phyloP scores from a whole-genome alignment of 30 jellyfish, hydroid and myxozoan species.

The Cassiopea xamachana region DNA sequence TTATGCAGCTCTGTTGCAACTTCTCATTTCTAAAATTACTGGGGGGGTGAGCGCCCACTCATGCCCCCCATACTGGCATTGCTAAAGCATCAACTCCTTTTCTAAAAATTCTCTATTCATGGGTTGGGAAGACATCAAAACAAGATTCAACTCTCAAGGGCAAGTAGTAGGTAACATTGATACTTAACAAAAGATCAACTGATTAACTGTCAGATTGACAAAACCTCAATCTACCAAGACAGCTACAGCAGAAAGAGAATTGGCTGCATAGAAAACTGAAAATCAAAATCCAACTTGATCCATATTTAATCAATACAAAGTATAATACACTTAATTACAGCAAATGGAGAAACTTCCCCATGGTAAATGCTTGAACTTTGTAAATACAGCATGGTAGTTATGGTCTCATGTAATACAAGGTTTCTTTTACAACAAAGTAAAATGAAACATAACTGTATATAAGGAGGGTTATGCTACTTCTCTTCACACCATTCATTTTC shows the following conservation, averaged over 20 bases:
- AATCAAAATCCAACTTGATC: neutral
- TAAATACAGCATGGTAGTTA: neutral
- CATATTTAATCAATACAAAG: neutral
- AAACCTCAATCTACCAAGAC: neutral
- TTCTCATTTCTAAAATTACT: too few relatives aligned
- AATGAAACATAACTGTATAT: too few relatives aligned
- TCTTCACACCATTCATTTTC: constrained; percentile 96
- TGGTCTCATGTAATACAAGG: neutral
- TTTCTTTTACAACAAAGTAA: neutral
- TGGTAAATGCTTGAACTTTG: neutral
- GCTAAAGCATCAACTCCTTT: too few relatives aligned
- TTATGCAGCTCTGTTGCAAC: too few relatives aligned
- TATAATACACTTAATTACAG: neutral
- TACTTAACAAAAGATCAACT: too few relatives aligned
- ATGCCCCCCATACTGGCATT: too few relatives aligned
- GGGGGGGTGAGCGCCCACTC: too few relatives aligned
- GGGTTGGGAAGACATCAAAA: too few relatives aligned
- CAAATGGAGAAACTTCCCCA: neutral
- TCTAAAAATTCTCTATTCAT: too few relatives aligned
- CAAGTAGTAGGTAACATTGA: too few relatives aligned
- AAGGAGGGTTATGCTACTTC: neutral
- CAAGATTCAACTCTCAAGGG: too few relatives aligned
- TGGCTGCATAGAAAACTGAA: neutral
- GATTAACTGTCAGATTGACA: neutral
- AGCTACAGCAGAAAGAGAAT: neutral